phyloP scores from a whole-genome alignment of 2,113 vertebrate genomes.

The Ceratotherium simum region DNA sequence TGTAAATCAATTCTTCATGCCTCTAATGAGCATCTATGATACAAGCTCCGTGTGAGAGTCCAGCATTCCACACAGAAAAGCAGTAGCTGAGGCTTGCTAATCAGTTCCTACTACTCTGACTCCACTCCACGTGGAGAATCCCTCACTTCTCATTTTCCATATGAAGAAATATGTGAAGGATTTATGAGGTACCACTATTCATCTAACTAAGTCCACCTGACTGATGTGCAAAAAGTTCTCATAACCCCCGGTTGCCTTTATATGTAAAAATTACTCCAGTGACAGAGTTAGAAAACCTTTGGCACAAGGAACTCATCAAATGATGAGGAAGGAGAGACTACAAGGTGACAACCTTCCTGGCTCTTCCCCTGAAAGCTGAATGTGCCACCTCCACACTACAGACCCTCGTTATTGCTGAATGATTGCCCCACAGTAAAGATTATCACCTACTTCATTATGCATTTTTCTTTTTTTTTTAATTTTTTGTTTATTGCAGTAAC shows the following conservation, averaged over 20 bases:
- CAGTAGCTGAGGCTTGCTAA: neutral
- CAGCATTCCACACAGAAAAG: neutral
- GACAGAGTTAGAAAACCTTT: neutral
- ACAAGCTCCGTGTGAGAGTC: neutral
- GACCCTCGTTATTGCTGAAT: fast-evolving
- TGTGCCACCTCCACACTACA: neutral
- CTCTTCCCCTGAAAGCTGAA: neutral
- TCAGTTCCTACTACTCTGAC: too few relatives aligned
- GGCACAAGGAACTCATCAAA: neutral
- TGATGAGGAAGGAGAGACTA: too few relatives aligned
- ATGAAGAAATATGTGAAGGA: neutral
- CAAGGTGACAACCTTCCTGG: neutral
- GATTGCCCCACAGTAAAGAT: neutral
- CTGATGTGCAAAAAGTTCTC: neutral
- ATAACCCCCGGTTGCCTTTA: neutral
- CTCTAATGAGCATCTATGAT: neutral
- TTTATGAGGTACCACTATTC: neutral
- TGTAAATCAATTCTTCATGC: neutral
- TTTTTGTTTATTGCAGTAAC: too few relatives aligned
- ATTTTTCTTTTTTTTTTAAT: neutral
- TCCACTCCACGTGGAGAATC: neutral
- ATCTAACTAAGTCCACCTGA: neutral
- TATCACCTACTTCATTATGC: too few relatives aligned
- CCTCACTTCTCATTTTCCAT: neutral
- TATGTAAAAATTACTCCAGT: neutral